Conservation (phyloP, 2,888 invertebrate genomes). For the Meiosimyza platycephala region DNA sequence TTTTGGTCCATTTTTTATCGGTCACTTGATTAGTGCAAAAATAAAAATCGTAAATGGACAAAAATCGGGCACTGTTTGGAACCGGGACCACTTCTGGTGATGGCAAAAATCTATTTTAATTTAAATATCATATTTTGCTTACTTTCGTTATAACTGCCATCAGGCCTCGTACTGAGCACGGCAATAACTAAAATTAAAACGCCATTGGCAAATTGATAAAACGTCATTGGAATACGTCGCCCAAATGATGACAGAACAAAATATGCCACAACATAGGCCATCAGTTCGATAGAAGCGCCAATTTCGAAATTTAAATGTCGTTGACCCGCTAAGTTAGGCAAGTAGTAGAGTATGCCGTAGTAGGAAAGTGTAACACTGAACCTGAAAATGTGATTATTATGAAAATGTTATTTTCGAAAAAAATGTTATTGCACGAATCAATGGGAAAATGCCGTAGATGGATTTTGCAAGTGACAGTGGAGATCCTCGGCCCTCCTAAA, state of each 20-base stretch:
- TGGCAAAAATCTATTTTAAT: too few relatives aligned
- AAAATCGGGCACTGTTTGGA: too few relatives aligned
- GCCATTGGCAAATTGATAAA: conserved; percentile 65
- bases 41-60: too few relatives aligned
- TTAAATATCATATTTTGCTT: background rate
- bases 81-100: too few relatives aligned
- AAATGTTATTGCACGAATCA: too few relatives aligned
- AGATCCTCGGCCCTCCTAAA: too few relatives aligned
- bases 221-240: conserved; percentile 65
- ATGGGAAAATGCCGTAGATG: too few relatives aligned
- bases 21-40: too few relatives aligned
- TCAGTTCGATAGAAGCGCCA: conserved; percentile 68
- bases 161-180: conserved; percentile 46
- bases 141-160: conserved; percentile 34
- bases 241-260: conserved; percentile 65
- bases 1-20: too few relatives aligned
- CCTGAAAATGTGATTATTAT: conserved; percentile 37
- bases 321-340: conserved; percentile 66
- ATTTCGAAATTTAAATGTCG: conserved; percentile 68
- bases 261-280: conserved; percentile 64
- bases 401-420: too few relatives aligned
- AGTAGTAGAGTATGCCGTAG: conserved; percentile 65
- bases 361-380: conserved; percentile 67
- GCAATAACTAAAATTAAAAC: conserved; percentile 65
- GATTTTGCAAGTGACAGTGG: too few relatives aligned